Conservation (phyloP, 2,888 invertebrate genomes). For the Rhimphoctona megacephalus region DNA sequence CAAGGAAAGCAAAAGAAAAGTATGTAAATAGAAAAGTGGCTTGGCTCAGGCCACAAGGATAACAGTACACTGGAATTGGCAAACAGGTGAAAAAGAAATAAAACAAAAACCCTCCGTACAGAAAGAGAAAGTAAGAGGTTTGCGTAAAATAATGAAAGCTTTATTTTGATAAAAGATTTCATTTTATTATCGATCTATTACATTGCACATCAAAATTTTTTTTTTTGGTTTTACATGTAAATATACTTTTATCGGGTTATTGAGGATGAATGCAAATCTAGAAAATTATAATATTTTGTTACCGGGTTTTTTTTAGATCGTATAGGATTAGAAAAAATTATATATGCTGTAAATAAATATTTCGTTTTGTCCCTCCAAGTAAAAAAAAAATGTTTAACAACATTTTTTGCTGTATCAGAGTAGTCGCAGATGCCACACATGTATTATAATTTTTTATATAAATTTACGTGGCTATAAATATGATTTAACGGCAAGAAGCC, state of each 20-base stretch:
- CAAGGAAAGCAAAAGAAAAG: conserved; percentile 21
- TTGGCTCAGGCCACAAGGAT: not conserved
- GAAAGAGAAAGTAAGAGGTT: not conserved
- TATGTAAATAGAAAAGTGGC: conserved; percentile 22
- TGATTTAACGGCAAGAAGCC: conserved; percentile 13
- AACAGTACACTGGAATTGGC: conserved; percentile 23
- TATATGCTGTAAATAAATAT: not conserved
- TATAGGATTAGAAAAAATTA: not conserved
- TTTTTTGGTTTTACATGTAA: not conserved
- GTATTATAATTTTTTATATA: not conserved
- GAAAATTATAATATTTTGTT: not conserved
- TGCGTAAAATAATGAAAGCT: not conserved
- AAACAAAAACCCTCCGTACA: not conserved
- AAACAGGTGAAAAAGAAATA: conserved; percentile 12
- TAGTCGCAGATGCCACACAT: not conserved
- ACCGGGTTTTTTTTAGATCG: not conserved
- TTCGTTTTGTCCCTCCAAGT: not conserved
- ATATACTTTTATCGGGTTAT: not conserved
- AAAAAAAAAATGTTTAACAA: not conserved
- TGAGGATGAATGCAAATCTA: not conserved
- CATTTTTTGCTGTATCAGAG: not conserved
- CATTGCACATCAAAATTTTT: not conserved
- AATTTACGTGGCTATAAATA: conserved; percentile 1
- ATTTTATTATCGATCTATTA: not conserved
- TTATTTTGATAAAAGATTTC: not conserved